Conservation (phyloP, 2,113 vertebrate species). For the Notechis scutatus region DNA sequence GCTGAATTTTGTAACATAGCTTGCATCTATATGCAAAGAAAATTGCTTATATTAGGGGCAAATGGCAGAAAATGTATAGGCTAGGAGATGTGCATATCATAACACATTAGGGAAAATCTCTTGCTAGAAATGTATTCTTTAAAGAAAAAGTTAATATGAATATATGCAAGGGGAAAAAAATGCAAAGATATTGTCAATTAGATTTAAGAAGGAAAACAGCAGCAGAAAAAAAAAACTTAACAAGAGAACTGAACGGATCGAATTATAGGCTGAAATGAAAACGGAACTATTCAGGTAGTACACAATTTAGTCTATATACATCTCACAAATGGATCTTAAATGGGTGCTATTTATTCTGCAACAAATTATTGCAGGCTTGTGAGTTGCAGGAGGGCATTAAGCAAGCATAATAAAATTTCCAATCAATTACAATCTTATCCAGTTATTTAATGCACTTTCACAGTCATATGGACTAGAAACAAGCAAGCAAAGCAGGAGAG, state of each 20-base stretch:
- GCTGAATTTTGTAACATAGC: not conserved
- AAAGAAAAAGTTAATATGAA: not conserved
- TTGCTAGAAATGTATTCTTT: not conserved
- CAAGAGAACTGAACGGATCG: not conserved
- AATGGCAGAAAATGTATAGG: not conserved
- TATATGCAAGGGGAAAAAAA: not conserved
- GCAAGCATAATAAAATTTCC: not conserved
- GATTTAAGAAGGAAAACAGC: not conserved
- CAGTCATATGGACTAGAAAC: not conserved
- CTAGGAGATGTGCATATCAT: not conserved
- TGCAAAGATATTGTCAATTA: not conserved
- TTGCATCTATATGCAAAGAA: not conserved
- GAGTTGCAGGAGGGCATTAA: not conserved
- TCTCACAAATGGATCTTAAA: not conserved
- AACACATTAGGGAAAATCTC: not conserved
- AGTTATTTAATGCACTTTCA: not conserved
- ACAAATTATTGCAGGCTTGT: not conserved
- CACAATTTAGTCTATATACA: not conserved
- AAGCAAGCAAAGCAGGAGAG: not conserved
- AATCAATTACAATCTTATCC: not conserved
- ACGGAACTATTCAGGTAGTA: not conserved
- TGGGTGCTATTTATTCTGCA: not conserved
- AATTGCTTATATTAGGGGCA: not conserved
- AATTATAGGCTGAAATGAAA: not conserved
- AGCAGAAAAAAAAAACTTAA: not conserved